These are phyloP conservation scores for Smithornis capensis DNA, from an alignment of 2,113 vertebrate genomes.

Conservation along the genomic window DNA sequence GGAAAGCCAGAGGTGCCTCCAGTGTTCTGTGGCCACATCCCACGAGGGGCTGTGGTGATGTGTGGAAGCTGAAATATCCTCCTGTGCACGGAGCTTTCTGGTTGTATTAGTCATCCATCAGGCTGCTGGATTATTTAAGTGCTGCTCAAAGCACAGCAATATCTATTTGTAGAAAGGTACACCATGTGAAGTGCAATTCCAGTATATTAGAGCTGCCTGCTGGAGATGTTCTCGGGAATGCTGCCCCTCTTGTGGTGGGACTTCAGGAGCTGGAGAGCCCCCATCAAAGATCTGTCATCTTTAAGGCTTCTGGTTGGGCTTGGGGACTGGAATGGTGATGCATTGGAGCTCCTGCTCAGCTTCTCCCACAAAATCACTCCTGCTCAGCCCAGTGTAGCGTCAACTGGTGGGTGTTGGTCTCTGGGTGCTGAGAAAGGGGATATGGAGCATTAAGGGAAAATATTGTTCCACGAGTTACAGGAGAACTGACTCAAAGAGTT, in stretches of 20 bases:
- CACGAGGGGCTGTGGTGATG: not conserved
- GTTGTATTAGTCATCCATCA: slow-evolving; percentile 59
- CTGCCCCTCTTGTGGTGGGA: not conserved
- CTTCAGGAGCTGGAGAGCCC: not conserved
- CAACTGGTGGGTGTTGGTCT: not conserved
- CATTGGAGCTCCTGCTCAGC: not conserved
- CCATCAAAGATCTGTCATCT: not conserved
- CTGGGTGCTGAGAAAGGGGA: not conserved
- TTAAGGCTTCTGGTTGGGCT: not conserved
- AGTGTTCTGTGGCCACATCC: not conserved
- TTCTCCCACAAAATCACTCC: not conserved
- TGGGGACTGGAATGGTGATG: not conserved
- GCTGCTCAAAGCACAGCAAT: slow-evolving; percentile 23
- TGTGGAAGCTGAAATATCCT: slow-evolving; percentile 12
- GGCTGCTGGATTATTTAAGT: slow-evolving; percentile 42
- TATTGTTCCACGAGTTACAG: not conserved
- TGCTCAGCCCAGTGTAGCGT: not conserved
- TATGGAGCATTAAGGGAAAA: not conserved
- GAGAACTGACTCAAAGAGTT: not conserved
- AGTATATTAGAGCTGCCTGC: not conserved
- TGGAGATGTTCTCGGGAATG: not conserved
- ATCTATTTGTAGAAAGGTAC: slow-evolving; percentile 59
- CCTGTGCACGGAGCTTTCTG: not conserved
- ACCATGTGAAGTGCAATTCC: slow-evolving; percentile 13
- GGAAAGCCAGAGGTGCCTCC: not conserved